Base-by-base conservation (phyloP, 2,797 vertebrate species). In the Carapus acus region DNA sequence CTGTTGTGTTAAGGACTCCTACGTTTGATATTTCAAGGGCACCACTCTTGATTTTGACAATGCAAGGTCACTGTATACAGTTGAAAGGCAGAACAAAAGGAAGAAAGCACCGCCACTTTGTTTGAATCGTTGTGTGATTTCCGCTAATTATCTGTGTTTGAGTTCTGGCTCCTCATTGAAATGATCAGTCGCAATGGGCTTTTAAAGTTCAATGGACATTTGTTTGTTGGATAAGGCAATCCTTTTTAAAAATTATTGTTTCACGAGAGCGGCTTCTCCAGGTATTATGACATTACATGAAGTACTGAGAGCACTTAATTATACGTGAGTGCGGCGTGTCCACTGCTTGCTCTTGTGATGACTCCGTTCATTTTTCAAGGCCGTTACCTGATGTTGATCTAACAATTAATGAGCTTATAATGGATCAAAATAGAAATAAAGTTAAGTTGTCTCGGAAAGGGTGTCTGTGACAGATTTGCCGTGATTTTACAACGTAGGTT, bases 11-110 rank as follows among this genome's bases (percentile, higher is more conserved):
- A 27, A 20, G 49, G 24, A 19, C 18, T 23, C 40, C 14, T 27
- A 65, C n/a, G 15, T 27, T 12, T 7, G 34, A 49, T 41, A 18
- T 59, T 50, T 13, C 31, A 49, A 50, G 24, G 11, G 17, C 39
- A n/a, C 14, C 21, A 23, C 41, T 45, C 7, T 40, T 1, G 17
- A 45, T 18, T 56, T 39, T 33, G 39, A 41, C 19, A 43, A 1
- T n/a, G 7, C 13, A n/a, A 27, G 44, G 43, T 47, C 43, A 41
- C 1, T 16, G 6, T 37, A 2, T 22, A 6, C 23, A 49, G 15
- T 3, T 22, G 22, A 43, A 43, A 7, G 22, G 24, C 8, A 1
- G 14, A 18, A 22, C 6, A 13, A n/a, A 29, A 18, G 0, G 2
- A 12, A 8, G 36, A 40, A 42, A 5, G 16, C 19, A 13, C 14